Conservation (phyloP, 2,888 invertebrate species). For the Leistus spinibarbis region DNA sequence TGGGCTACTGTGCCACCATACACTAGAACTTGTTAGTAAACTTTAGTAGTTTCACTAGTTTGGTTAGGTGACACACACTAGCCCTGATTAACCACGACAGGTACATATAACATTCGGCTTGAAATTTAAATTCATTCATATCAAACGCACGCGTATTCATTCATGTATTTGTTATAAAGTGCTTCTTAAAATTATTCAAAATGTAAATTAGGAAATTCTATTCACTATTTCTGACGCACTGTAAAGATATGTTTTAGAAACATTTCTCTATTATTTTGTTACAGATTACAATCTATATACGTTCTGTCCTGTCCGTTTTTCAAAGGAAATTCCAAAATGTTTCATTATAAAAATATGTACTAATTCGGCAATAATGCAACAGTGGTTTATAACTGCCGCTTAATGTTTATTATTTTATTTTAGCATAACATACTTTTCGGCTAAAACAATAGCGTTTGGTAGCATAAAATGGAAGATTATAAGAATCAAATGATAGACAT, state of each 20-base stretch:
- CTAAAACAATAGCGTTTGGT: no score
- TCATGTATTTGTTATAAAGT: neutral
- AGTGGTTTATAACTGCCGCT: no score
- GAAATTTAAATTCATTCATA: neutral
- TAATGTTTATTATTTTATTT: no score
- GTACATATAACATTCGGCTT: neutral
- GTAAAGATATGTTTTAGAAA: neutral
- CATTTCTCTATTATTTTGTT: neutral
- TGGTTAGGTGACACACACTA: neutral
- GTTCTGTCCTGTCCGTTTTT: no score
- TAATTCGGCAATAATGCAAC: no score
- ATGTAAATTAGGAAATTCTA: neutral
- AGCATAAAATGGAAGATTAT: no score
- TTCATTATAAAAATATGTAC: no score
- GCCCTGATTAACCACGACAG: neutral
- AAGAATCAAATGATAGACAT: no score
- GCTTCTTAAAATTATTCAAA: neutral
- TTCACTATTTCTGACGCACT: neutral
- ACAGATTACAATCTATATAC: no score
- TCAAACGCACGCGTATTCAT: neutral
- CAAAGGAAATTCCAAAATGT: no score
- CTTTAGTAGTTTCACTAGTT: neutral
- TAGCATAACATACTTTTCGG: no score
- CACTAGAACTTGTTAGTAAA: neutral
- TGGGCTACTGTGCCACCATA: neutral